Percentiles rank a stretch among this genome's conserved stretches.
Evolutionary conservation across 2,797 vertebrate genomes (phyloP).

Genomic region (Pangasius sanitwongsei): DNA sequence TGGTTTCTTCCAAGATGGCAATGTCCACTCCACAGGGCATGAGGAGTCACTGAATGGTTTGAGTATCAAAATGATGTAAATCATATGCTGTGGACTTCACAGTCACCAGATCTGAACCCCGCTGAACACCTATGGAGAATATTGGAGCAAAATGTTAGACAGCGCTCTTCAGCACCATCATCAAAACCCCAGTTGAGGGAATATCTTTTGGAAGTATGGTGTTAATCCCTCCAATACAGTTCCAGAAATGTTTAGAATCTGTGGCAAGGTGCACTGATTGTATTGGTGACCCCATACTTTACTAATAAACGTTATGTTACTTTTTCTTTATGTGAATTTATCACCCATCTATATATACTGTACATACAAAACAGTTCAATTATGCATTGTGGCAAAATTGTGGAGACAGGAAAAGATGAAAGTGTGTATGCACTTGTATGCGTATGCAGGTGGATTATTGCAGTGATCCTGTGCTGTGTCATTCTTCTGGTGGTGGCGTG

Average conservation of each 20-base stretch:
- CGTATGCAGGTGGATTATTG: slow-evolving; percentile 70
- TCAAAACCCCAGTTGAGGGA: not conserved
- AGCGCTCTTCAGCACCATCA: not conserved
- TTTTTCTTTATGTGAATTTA: not conserved
- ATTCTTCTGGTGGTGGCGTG: slow-evolving; percentile 83
- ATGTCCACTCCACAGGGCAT: not conserved
- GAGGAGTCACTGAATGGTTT: not conserved
- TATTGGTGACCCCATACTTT: not conserved
- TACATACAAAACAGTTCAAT: not conserved
- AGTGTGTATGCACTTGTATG: slow-evolving; percentile 23
- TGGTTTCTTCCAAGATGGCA: not conserved
- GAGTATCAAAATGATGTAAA: not conserved
- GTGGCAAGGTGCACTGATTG: not conserved
- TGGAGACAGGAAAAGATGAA: not conserved
- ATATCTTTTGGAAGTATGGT: not conserved
- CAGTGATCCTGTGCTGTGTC: slow-evolving; percentile 71
- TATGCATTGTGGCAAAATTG: not conserved
- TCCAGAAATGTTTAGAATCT: not conserved
- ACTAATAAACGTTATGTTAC: too few relatives aligned
- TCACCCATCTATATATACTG: too few relatives aligned
- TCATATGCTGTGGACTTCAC: not conserved
- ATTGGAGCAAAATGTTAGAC: not conserved
- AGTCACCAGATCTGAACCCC: not conserved
- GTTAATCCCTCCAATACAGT: not conserved
- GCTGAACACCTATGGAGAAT: not conserved